Evolutionary conservation across 2,888 invertebrate species (phyloP), one percentile per base, ranked within the genome.

Genomic region (Digitonthophagus gazella): DNA sequence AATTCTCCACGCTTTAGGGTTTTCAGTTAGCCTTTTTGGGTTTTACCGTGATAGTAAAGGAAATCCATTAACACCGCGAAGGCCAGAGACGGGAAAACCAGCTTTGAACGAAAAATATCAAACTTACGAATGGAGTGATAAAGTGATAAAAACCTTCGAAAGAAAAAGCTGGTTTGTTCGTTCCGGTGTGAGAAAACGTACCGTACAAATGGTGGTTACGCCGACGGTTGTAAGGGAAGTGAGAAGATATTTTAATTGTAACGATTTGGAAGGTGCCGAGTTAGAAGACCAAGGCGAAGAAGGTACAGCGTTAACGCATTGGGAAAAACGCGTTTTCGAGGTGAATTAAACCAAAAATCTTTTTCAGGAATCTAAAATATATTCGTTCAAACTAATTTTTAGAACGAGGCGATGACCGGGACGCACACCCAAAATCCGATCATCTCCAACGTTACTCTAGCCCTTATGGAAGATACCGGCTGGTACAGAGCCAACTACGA

Each of bases 371-470:
- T 58, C 8, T 61, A 14, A 61, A 19, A 18, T 58, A 6, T 57
- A 15, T 57, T 15, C 58, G 1, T 18, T 15, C 58, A 58, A 58
- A n/a, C 16, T 71, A 61, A 71, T 69, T 77, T 79, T 54, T 80
- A 97, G 95, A 98, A 98, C 83, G 98, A 99, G 84, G 98, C 98
- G 0, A 99, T 99, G 98, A 98, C 98, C 0, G 98, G 98, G 1
- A 98, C 97, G 0, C 98, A 98, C 83, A 98, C 98, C 0, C 98
- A 98, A 82, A 97, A 97, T 84, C 97, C 98, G 0, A 95, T 97
- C 0, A 98, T 98, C 83, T 97, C 97, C 0, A 86, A 97, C 15
- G 90, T 99, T 67, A 97, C 98, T 0, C 86, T 99, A 73, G 98
- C 98, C 0, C 84, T 98, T 72, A 93, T 99, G 95, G 98, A 98